A percentile compares a stretch with the other conserved stretches of the same genome.
Conservation (phyloP, 2,888 invertebrate species). For the Cataglyphis altisquamis region DNA sequence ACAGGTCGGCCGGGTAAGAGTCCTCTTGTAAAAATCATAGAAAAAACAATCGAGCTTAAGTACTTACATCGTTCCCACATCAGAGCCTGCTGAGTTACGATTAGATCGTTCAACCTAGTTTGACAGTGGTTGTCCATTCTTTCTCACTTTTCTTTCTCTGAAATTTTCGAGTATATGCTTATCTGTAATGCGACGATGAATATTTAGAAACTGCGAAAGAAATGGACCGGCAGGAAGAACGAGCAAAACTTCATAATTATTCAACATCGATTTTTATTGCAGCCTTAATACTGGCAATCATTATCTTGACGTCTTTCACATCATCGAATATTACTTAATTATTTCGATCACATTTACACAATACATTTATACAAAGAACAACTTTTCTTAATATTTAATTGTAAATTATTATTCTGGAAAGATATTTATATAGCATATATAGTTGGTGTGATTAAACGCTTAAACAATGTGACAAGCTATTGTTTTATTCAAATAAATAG, state of each 20-base stretch:
- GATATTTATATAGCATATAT: background rate
- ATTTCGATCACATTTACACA: too few species aligned
- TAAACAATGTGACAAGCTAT: background rate
- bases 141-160: background rate
- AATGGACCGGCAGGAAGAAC: background rate
- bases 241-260: background rate
- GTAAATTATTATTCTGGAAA: background rate
- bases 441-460: background rate
- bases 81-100: constrained; percentile 81
- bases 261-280: background rate
- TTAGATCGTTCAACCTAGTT: constrained; percentile 70
- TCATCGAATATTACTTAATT: too few species aligned
- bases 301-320: too few species aligned
- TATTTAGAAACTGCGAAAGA: background rate
- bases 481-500: constrained; percentile 2
- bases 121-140: background rate
- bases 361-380: too few species aligned
- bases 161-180: background rate
- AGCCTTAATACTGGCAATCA: too few species aligned
- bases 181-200: background rate
- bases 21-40: constrained; percentile 74
- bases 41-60: constrained; percentile 76
- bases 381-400: background rate
- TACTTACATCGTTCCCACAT: constrained; percentile 82
- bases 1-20: constrained; percentile 56